Percentiles rank a stretch among this genome's conserved stretches.
Conservation (phyloP, 2,888 invertebrate species). For the Tetanocera ferruginea region DNA sequence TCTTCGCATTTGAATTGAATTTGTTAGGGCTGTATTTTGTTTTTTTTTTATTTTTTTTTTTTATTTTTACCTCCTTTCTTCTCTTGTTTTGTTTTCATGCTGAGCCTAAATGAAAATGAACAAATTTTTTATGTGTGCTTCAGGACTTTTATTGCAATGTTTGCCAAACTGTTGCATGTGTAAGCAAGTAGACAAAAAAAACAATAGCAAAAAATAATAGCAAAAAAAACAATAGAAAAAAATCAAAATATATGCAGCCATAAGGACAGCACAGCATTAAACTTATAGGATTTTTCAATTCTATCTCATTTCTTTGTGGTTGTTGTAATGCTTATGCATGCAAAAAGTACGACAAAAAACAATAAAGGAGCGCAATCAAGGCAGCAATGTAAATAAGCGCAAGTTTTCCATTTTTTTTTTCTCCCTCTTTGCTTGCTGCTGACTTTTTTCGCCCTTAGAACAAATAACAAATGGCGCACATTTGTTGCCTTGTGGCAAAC, state of each 20-base stretch:
- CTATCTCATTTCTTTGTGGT: background rate
- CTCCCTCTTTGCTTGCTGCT: no score
- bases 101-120: conserved; percentile 24
- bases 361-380: background rate
- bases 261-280: background rate
- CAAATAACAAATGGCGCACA: conserved; percentile 18
- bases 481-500: conserved; percentile 19
- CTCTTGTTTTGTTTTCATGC: background rate
- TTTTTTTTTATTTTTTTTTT: conserved; percentile 1
- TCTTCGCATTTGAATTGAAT: background rate
- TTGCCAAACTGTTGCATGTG: conserved; percentile 17
- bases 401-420: background rate
- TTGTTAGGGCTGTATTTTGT: background rate
- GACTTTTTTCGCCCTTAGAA: background rate
- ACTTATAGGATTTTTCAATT: conserved; percentile 8
- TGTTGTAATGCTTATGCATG: background rate
- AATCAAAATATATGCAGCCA: background rate
- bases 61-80: background rate
- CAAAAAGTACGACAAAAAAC: background rate
- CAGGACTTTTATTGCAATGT: conserved; percentile 14
- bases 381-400: background rate
- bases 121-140: conserved; percentile 21
- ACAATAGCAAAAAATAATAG: no score
- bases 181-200: background rate
- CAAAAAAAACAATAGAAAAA: background rate